Evolutionary conservation across 2,888 invertebrate species (phyloP).

Genomic region (Hemicrepidius hirtus): DNA sequence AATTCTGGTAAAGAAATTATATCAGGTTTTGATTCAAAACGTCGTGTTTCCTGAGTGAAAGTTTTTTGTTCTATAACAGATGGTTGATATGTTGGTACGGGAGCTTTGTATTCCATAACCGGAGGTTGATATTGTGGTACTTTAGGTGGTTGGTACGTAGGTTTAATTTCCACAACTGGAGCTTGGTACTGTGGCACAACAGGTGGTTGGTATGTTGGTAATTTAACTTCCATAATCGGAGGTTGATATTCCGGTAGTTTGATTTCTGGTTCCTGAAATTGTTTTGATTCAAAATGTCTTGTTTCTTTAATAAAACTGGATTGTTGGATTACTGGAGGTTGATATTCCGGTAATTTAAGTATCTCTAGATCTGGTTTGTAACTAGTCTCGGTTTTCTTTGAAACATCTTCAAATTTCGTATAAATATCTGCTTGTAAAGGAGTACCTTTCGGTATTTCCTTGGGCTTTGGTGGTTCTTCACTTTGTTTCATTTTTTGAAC

Average conservation of each 20-base stretch:
- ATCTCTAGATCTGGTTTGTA: constrained; percentile 22
- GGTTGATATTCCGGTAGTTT: constrained; percentile 25
- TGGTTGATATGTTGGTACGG: constrained; percentile 15
- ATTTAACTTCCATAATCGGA: constrained; percentile 24
- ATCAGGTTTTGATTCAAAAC: background rate
- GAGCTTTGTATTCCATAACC: constrained; percentile 12
- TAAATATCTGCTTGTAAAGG: constrained; percentile 69
- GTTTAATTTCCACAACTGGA: constrained; percentile 10
- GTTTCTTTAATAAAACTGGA: constrained; percentile 5
- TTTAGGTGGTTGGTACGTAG: constrained; percentile 9
- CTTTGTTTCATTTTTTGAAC: constrained; percentile 77
- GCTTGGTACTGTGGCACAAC: background rate
- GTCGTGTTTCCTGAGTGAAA: background rate
- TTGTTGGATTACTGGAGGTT: constrained; percentile 27
- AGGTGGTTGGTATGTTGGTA: constrained; percentile 17
- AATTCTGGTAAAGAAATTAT: constrained; percentile 18
- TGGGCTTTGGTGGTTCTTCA: constrained; percentile 69
- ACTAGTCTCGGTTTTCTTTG: constrained; percentile 63
- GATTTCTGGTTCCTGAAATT: background rate
- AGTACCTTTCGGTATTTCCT: constrained; percentile 65
- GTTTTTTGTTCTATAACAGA: constrained; percentile 3
- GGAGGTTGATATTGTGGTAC: constrained; percentile 12
- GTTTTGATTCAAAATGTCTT: constrained; percentile 9
- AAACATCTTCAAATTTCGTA: constrained; percentile 69
- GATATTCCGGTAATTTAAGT: constrained; percentile 28